phyloP scores from a whole-genome alignment of 2,113 vertebrate species.

The Xyrauchen texanus region DNA sequence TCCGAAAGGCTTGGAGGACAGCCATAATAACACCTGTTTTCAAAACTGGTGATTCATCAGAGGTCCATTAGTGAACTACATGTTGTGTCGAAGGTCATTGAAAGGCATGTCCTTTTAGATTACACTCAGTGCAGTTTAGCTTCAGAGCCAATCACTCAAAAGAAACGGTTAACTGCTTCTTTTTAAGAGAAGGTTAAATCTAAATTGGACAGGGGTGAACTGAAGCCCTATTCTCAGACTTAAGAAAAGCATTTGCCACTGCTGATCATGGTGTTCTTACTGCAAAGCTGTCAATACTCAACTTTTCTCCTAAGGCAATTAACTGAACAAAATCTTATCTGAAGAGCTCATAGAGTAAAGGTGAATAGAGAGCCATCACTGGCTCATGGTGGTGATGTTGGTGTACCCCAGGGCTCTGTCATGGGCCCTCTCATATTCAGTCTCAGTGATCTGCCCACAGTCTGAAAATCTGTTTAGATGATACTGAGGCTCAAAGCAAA shows the following conservation, averaged over 20 bases:
- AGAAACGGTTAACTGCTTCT: neutral
- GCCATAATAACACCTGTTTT: neutral
- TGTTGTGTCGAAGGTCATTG: constrained; percentile 16
- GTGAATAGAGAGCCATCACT: neutral
- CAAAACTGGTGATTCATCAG: neutral
- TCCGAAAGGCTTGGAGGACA: neutral
- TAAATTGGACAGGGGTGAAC: neutral
- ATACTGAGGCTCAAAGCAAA: no score
- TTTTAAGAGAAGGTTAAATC: neutral
- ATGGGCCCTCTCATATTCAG: neutral
- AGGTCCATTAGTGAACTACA: neutral
- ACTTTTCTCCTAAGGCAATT: neutral
- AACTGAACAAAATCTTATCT: neutral
- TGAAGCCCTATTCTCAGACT: neutral
- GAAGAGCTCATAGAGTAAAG: neutral
- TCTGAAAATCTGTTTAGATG: no score
- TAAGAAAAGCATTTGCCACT: neutral
- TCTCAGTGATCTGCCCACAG: neutral
- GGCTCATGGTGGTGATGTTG: neutral
- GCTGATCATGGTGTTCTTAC: neutral
- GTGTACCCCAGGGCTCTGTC: neutral
- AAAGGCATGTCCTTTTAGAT: constrained; percentile 7
- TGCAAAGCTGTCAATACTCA: neutral
- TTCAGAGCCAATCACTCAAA: neutral
- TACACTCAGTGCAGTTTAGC: constrained; percentile 1